phyloP scores from a whole-genome alignment of 2,797 vertebrate genomes.

The Myoxocephalus aenaeus region DNA sequence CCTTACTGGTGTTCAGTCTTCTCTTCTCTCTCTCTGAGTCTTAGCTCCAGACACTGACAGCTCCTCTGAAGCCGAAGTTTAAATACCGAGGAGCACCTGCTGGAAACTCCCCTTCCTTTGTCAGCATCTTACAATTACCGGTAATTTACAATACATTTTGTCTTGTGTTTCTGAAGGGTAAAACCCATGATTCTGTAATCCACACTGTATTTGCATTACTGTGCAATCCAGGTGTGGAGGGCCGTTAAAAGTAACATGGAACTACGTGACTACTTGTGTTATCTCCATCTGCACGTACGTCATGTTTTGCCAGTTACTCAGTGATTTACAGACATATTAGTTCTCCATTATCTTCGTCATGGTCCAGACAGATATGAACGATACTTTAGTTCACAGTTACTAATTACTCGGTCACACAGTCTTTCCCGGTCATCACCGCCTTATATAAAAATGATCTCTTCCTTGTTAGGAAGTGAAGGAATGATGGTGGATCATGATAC shows the following conservation, averaged over 20 bases:
- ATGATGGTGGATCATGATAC: not conserved
- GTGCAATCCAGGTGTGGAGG: too few relatives aligned
- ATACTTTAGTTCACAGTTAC: too few relatives aligned
- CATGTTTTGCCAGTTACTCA: not conserved
- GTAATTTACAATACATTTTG: fast-evolving
- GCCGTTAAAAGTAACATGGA: too few relatives aligned
- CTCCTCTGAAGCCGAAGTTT: not conserved
- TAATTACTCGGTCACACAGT: too few relatives aligned
- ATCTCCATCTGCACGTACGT: fast-evolving
- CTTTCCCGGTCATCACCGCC: too few relatives aligned
- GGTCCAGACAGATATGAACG: not conserved
- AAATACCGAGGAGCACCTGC: slow-evolving; percentile 28
- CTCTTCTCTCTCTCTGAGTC: slow-evolving; percentile 3
- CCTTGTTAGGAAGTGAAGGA: not conserved
- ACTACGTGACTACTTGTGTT: too few relatives aligned
- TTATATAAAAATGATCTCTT: too few relatives aligned
- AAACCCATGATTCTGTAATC: not conserved
- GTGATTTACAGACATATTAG: not conserved
- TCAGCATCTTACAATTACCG: fast-evolving
- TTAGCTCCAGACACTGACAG: not conserved
- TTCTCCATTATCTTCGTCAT: not conserved
- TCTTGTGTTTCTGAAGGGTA: too few relatives aligned
- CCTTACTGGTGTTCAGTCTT: slow-evolving; percentile 33
- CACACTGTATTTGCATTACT: too few relatives aligned
- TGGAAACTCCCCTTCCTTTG: not conserved